A percentile compares a stretch with the other conserved stretches of the same genome.
These are phyloP conservation scores for Bombus confusus DNA, from an alignment of 1,140 invertebrate genomes.

Conservation along the genomic window DNA sequence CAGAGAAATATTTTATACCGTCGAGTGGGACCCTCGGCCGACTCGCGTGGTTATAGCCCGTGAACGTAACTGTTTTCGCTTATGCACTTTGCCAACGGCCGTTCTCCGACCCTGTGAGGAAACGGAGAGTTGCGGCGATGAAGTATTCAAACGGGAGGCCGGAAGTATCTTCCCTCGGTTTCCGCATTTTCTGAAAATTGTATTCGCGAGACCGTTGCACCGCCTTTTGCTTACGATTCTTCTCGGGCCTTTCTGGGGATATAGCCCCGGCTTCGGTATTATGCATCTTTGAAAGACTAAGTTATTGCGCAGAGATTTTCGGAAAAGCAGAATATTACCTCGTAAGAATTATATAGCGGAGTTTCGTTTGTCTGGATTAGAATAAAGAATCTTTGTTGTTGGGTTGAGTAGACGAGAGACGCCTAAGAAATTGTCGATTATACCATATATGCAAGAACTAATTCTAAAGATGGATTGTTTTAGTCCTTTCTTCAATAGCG, in stretches of 20 bases:
- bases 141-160: slow-evolving; percentile 15
- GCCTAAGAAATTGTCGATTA: neutral
- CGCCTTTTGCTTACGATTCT: neutral
- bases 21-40: neutral
- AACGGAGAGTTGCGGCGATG: neutral
- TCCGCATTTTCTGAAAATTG: slow-evolving; percentile 12
- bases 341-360: neutral
- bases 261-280: neutral
- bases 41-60: slow-evolving; percentile 15
- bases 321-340: neutral
- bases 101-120: too few relatives aligned
- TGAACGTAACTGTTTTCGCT: slow-evolving; percentile 23
- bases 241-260: neutral
- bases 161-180: slow-evolving; percentile 12
- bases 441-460: too few relatives aligned
- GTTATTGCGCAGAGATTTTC: neutral
- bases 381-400: too few relatives aligned
- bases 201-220: neutral
- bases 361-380: neutral
- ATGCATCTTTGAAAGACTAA: neutral
- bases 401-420: too few relatives aligned
- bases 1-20: slow-evolving; percentile 28
- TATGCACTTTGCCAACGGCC: neutral
- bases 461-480: too few relatives aligned
- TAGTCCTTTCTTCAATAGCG: too few relatives aligned